Evolutionary conservation across 2,888 invertebrate genomes (phyloP).

Genomic region (Diabrotica balteata): DNA sequence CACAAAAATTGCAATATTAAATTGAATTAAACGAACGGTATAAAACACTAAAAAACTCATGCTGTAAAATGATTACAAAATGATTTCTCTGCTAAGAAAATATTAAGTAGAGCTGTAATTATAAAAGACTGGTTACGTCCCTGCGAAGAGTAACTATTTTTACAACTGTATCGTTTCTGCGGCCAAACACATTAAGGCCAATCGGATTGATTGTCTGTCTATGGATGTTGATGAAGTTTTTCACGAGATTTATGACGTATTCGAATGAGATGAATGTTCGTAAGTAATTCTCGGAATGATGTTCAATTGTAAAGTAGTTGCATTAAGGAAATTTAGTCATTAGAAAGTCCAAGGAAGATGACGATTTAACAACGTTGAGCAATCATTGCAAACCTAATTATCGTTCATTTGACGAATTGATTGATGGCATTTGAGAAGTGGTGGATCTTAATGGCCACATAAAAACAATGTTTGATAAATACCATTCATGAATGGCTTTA

Average conservation of each 20-base stretch:
- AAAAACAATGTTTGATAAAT: too few relatives aligned
- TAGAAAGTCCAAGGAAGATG: constrained; percentile 16
- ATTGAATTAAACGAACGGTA: too few relatives aligned
- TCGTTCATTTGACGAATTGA: constrained; percentile 12
- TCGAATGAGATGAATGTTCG: constrained; percentile 27
- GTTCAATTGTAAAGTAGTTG: constrained; percentile 12
- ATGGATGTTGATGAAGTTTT: constrained; percentile 33
- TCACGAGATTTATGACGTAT: constrained; percentile 34
- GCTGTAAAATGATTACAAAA: too few relatives aligned
- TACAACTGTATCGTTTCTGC: constrained; percentile 28
- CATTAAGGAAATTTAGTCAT: constrained; percentile 22
- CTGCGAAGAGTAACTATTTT: constrained; percentile 24
- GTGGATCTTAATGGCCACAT: too few relatives aligned
- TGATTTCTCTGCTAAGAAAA: too few relatives aligned
- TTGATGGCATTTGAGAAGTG: background rate
- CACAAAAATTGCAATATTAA: too few relatives aligned
- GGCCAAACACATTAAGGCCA: constrained; percentile 35
- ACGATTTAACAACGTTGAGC: constrained; percentile 5
- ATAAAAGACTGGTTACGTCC: background rate
- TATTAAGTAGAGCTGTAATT: too few relatives aligned
- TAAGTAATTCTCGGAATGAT: constrained; percentile 27
- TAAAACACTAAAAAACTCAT: too few relatives aligned
- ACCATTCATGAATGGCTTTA: too few relatives aligned
- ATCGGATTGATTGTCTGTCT: constrained; percentile 33
- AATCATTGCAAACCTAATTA: constrained; percentile 13